Conservation (phyloP, 30 jellyfish, hydroid and myxozoan species). For the Sanderia malayensis region DNA sequence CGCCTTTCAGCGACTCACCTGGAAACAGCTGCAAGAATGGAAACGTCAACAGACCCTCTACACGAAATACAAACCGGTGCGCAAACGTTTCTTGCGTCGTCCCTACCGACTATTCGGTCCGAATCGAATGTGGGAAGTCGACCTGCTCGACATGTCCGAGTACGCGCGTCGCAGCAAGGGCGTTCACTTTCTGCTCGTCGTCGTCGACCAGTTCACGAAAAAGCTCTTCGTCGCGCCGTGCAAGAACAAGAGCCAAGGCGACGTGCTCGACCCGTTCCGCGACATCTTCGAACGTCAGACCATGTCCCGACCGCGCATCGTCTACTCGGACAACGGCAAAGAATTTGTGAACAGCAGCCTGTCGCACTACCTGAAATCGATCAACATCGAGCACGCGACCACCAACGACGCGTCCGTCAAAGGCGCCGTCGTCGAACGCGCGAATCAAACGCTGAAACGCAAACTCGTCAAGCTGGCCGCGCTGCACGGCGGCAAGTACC, state of each 20-base stretch:
- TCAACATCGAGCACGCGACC: not conserved
- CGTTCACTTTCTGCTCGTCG: not conserved
- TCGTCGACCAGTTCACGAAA: constrained; percentile 10
- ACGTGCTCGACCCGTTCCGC: not conserved
- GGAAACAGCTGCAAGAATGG: constrained; percentile 9
- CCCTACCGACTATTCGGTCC: not conserved
- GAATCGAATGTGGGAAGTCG: constrained; percentile 4
- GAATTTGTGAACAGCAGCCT: not conserved
- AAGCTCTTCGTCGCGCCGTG: not conserved
- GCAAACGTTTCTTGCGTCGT: not conserved
- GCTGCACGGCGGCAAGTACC: not conserved
- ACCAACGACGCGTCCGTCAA: constrained; percentile 1
- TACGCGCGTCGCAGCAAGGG: not conserved
- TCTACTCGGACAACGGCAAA: constrained; percentile 5
- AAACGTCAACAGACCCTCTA: not conserved
- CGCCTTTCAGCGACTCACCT: not conserved
- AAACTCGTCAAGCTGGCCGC: not conserved
- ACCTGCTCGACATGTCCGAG: not conserved
- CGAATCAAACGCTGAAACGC: not conserved
- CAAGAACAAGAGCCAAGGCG: not conserved
- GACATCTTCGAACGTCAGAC: not conserved
- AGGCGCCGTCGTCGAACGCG: constrained; percentile 4
- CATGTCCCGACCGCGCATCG: not conserved
- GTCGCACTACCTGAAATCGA: not conserved
- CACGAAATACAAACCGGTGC: not conserved